phyloP scores from a whole-genome alignment of 2,797 vertebrate genomes.

The Acanthurus lineatus region DNA sequence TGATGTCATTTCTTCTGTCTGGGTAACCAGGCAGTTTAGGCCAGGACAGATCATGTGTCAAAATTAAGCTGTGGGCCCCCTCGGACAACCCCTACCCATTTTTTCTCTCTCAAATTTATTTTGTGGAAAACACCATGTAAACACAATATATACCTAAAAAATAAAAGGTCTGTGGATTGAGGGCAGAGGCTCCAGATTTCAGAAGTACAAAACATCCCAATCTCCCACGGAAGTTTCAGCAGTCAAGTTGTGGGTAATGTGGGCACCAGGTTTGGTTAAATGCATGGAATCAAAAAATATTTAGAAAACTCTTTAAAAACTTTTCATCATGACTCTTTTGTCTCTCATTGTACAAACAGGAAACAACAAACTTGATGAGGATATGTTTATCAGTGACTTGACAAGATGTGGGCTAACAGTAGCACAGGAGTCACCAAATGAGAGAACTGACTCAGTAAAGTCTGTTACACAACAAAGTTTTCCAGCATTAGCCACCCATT shows the following conservation, averaged over 20 bases:
- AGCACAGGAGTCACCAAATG: neutral
- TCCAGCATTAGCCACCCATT: neutral
- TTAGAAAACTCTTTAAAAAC: neutral
- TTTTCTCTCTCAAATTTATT: neutral
- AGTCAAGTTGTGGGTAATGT: too few species aligned
- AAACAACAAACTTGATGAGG: neutral
- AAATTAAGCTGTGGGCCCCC: too few species aligned
- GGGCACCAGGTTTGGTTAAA: neutral
- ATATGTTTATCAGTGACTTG: neutral
- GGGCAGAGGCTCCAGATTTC: too few species aligned
- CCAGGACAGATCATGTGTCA: neutral
- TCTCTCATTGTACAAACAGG: neutral
- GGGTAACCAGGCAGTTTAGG: constrained; percentile 2
- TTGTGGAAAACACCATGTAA: too few species aligned
- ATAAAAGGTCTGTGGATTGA: too few species aligned
- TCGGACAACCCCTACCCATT: neutral
- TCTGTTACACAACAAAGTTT: too few species aligned
- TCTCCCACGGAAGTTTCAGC: too few species aligned
- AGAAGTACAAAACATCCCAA: too few species aligned
- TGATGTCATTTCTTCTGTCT: constrained; percentile 29
- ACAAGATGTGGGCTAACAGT: neutral
- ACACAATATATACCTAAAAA: too few species aligned
- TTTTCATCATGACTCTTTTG: neutral
- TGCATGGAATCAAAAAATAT: neutral
- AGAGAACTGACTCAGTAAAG: neutral